Evolutionary conservation across 2,113 vertebrate species (phyloP), one percentile per base, ranked within the genome.

Genomic region (Tapirus terrestris): DNA sequence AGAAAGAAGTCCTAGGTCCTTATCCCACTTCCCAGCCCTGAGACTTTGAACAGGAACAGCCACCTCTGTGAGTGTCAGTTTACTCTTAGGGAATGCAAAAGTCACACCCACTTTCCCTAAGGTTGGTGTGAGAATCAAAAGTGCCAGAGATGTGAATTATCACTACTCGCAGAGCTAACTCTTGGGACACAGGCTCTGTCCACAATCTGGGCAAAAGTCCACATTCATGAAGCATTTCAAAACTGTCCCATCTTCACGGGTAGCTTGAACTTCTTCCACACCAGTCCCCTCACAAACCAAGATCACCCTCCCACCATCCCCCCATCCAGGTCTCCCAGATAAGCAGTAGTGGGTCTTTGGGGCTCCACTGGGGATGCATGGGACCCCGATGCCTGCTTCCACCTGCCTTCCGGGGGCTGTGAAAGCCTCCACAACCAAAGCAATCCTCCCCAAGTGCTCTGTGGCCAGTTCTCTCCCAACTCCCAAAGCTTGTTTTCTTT

Each of bases 401-500:
- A 97, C 96, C 96, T 90, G 95, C 86, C 89, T 89, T 65, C 72
- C 0, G 1, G 86, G 91, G 76, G 39, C 73, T 18, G 2, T 6
- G 23, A 68, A 77, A 43, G 89, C 84, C 61, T 79, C 91, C 29
- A 18, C 33, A 17, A 60, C 68, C 77, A 82, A 60, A 61, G 60
- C 43, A 18, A 63, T 29, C 87, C 92, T 94, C 84, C 90, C 95
- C 58, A 17, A 88, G 96, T 1, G 56, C 56, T 63, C 95, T 75
- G 96, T 14, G 80, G 94, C 75, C n/a, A 31, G 86, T 31, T 86
- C 65, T 84, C 96, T 87, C 90, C 96, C 80, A 81, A 43, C 95
- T 88, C 96, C 87, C 7, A 31, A 75, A 89, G 92, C 90, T 91
- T 94, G 86, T 96, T 98, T 98, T 98, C 98, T 97, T 98, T 98